phyloP scores from a whole-genome alignment of 2,888 invertebrate species.

The Electrophaes corylata region DNA sequence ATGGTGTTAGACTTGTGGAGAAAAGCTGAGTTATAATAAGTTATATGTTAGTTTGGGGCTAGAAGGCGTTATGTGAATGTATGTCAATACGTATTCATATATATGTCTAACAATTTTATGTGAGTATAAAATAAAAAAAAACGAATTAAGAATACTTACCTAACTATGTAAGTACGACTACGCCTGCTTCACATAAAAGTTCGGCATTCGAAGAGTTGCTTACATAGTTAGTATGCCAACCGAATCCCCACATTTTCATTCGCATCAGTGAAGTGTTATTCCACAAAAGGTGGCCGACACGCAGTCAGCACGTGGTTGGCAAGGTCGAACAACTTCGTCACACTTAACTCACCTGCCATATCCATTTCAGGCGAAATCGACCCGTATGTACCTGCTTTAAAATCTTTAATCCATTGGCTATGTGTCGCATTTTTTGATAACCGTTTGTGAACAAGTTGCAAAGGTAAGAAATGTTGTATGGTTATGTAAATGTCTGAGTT shows the following conservation, averaged over 20 bases:
- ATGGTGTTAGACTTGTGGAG: no score
- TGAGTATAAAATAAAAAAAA: no score
- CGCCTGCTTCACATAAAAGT: neutral
- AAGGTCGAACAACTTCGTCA: constrained; percentile 59
- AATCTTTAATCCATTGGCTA: neutral
- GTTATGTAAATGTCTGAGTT: constrained; percentile 57
- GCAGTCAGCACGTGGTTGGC: constrained; percentile 61
- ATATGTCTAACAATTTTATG: no score
- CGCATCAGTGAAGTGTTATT: constrained; percentile 19
- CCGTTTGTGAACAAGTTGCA: constrained; percentile 24
- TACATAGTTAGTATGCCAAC: neutral
- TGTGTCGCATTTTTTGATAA: constrained; percentile 4
- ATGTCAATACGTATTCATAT: no score
- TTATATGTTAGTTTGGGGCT: no score
- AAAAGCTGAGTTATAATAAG: no score
- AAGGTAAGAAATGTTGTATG: constrained; percentile 32
- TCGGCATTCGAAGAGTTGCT: neutral
- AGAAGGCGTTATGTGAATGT: no score
- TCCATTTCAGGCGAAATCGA: constrained; percentile 6
- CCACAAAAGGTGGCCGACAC: constrained; percentile 45
- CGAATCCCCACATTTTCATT: constrained; percentile 2
- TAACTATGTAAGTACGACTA: no score
- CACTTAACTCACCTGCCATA: constrained; percentile 34
- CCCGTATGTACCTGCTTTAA: constrained; percentile 2
- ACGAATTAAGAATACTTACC: no score